Evolutionary conservation across 92 coral and sea anemone genomes (phyloP), one percentile per base, ranked within the genome.

Genomic region (Actinernus sp.): DNA sequence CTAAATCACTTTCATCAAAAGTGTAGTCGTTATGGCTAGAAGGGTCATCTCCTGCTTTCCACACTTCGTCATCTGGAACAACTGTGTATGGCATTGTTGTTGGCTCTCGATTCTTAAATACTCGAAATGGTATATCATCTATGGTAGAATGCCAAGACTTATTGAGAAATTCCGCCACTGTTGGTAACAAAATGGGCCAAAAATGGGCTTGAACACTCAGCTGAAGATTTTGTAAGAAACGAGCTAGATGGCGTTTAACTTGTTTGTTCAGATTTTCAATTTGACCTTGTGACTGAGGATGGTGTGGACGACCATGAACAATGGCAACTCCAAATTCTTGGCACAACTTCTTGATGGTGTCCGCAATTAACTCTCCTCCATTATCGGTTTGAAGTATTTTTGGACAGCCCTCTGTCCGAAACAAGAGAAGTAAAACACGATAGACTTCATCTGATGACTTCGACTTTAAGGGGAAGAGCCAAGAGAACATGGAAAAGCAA

Each of bases 241-340:
- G 31, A 1, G 68, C 55, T 2, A 76, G 47, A 24, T 51, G 31
- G 9, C 48, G 23, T 24, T 76, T 76, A 1, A 76, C 75, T 26
- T 52, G 65, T 31, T 76, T 76, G 31, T 76, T 76, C 2, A 76
- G 75, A 14, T 76, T 76, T 19, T 76, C 83, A 1, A 76, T 61
- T 28, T 76, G 83, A 17, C 83, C 83, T 56, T 56, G 83, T 23
- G 68, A 55, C 46, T 76, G 61, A 2, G 68, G 68, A 58, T 76
- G 83, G 34, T 76, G 38, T 10, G 75, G 83, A 22, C 61, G 45
- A 4, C 83, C 76, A 44, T 76, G 83, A 1, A 65, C 58, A 2
- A 76, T 55, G 16, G 28, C 13, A 6, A 55, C 59, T 0, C 40
- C 39, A 28, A 73, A 48, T 2, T 49, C 58, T 50, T 49, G 1